These are phyloP conservation scores for Dryobotodes eremita DNA, from an alignment of 2,888 invertebrate species.

Conservation along the genomic window DNA sequence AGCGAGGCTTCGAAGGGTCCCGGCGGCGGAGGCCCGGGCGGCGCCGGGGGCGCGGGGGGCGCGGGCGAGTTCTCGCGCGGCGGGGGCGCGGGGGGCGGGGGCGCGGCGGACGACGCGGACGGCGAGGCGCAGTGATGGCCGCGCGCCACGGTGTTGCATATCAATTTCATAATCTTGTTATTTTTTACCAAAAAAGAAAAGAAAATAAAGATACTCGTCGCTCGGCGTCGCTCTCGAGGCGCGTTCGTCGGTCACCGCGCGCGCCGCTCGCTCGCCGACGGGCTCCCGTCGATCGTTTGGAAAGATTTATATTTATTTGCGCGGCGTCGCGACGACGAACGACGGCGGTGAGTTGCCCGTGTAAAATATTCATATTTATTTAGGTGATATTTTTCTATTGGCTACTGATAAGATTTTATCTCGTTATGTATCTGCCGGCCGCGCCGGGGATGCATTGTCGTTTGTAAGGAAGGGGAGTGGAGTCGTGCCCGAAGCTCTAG, in stretches of 20 bases:
- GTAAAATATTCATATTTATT: constrained; percentile 89
- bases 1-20: constrained; percentile 80
- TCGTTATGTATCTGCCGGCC: constrained; percentile 85
- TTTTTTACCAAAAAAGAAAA: constrained; percentile 87
- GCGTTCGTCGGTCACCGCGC: constrained; percentile 49
- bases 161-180: constrained; percentile 87
- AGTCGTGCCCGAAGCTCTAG: constrained; percentile 87
- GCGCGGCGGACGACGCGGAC: constrained; percentile 70
- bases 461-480: constrained; percentile 76
- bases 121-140: constrained; percentile 80
- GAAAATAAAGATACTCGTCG: constrained; percentile 76
- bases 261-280: constrained; percentile 57
- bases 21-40: constrained; percentile 66
- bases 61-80: constrained; percentile 48
- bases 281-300: constrained; percentile 67
- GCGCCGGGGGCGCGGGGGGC: constrained; percentile 60
- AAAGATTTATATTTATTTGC: constrained; percentile 75
- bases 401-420: constrained; percentile 90
- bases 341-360: constrained; percentile 76
- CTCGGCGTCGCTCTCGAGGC: constrained; percentile 61
- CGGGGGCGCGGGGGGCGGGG: constrained; percentile 61
- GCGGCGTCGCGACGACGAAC: constrained; percentile 72
- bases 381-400: constrained; percentile 91
- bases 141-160: constrained; percentile 77
- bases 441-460: constrained; percentile 82